Evolutionary conservation across 2,113 vertebrate species (phyloP), one percentile per base, ranked within the genome.

Genomic region (Pluvianellus socialis): DNA sequence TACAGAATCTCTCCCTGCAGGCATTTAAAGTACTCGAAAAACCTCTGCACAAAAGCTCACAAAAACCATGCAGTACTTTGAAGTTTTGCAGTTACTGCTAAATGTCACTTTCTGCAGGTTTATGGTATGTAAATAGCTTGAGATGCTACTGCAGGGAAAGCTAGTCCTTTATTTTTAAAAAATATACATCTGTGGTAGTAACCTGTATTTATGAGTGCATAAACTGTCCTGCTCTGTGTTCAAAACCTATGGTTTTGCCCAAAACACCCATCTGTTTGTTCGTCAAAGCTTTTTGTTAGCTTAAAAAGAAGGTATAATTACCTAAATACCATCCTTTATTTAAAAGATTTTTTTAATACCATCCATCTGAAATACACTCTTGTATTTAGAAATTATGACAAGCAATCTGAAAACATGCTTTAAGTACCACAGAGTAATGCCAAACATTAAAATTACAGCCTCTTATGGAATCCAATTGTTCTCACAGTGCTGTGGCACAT

Each of bases 71-170:
- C 66, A 68, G 45, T 92, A 83, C 71, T 94, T 92, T 62, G 44
- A 94, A 92, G 80, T 81, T 91, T 68, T 82, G 44, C 65, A 79
- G 8, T 95, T 96, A 72, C 6, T 8, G 44, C 28, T 92, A 72
- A 92, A 38, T 90, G 53, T 70, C 81, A 71, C 47, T 87, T 96
- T 94, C 77, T 90, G 70, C 65, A 90, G 50, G 30, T 95, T 89
- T 91, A 67, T 61, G 53, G 30, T 30, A 61, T 85, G 38, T 91
- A 71, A 85, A 86, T 87, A 96, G 87, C 56, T 89, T 44, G 35
- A 81, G 68, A 91, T 84, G 52, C 65, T 88, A 28, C 22, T 68
- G 24, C 27, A 33, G 52, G 76, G 53, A 89, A 88, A 84, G 24
- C 58, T 71, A 61, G 53, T 74, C 59, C 50, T 90, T 93, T 56